Conservation (phyloP, 2,888 invertebrate species). For the Morpho deidamia region DNA sequence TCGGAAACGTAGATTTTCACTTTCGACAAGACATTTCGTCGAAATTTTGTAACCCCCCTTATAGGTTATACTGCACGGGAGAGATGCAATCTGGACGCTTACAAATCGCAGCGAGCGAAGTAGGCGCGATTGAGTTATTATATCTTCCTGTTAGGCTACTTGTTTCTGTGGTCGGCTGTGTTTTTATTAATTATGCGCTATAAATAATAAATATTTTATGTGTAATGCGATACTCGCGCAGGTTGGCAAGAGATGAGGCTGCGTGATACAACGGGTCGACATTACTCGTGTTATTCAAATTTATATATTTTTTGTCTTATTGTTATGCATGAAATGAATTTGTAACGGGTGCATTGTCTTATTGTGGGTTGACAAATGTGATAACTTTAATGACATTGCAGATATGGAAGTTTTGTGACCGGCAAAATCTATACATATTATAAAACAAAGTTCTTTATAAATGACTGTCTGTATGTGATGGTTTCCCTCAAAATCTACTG, state of each 20-base stretch:
- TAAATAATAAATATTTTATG: conserved; percentile 78
- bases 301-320: conserved; percentile 51
- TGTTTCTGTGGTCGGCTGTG: conserved; percentile 74
- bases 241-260: conserved; percentile 55
- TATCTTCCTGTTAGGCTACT: conserved; percentile 75
- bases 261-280: conserved; percentile 54
- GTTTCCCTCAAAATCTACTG: no score
- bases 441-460: no score
- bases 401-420: background rate
- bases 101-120: conserved; percentile 68
- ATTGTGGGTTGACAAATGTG: conserved; percentile 6
- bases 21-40: background rate
- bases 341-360: conserved; percentile 6
- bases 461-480: no score
- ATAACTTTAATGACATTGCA: background rate
- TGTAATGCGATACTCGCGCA: conserved; percentile 68
- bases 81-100: conserved; percentile 72
- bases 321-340: conserved; percentile 6
- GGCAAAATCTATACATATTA: background rate
- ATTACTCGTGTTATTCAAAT: conserved; percentile 67
- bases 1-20: no score
- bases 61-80: conserved; percentile 49
- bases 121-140: conserved; percentile 77
- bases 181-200: conserved; percentile 75
- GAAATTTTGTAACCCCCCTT: conserved; percentile 4